Percentiles rank a stretch among this genome's conserved stretches.
These are phyloP conservation scores for Hyposmocoma kahamanoa DNA, from an alignment of 1,140 invertebrate genomes.

Conservation along the genomic window DNA sequence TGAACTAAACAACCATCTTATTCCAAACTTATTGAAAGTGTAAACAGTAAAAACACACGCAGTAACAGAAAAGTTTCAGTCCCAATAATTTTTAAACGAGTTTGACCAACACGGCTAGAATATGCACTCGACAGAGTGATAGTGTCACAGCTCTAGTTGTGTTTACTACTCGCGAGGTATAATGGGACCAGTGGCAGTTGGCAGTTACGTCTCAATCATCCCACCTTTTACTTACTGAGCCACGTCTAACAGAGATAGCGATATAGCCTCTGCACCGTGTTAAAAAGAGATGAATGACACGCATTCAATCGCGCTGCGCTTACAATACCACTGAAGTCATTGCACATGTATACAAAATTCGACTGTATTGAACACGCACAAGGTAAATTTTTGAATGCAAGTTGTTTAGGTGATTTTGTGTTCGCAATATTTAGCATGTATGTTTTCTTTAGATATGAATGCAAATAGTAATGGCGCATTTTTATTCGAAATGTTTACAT, in stretches of 20 bases:
- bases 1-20: too few relatives aligned
- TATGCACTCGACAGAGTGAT: too few relatives aligned
- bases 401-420: conserved; percentile 22
- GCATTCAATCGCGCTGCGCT: conserved; percentile 45
- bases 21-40: too few relatives aligned
- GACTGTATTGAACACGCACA: too few relatives aligned
- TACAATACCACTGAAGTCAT: conserved; percentile 30
- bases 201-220: conserved; percentile 68
- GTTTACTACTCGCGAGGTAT: conserved; percentile 57
- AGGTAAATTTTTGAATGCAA: conserved; percentile 16
- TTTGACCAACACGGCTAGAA: too few relatives aligned
- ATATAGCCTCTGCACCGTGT: background rate
- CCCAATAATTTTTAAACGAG: too few relatives aligned
- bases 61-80: too few relatives aligned
- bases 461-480: conserved; percentile 73
- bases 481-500: conserved; percentile 71
- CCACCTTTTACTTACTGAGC: conserved; percentile 60
- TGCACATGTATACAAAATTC: too few relatives aligned
- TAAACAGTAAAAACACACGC: too few relatives aligned
- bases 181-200: conserved; percentile 70
- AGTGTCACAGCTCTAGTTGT: conserved; percentile 32
- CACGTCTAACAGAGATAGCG: conserved; percentile 29
- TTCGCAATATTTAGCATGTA: conserved; percentile 67
- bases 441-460: conserved; percentile 73
- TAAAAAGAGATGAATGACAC: conserved; percentile 27